Evolutionary conservation across 1,140 invertebrate species (phyloP).

Genomic region (Macrobrachium rosenbergii): DNA sequence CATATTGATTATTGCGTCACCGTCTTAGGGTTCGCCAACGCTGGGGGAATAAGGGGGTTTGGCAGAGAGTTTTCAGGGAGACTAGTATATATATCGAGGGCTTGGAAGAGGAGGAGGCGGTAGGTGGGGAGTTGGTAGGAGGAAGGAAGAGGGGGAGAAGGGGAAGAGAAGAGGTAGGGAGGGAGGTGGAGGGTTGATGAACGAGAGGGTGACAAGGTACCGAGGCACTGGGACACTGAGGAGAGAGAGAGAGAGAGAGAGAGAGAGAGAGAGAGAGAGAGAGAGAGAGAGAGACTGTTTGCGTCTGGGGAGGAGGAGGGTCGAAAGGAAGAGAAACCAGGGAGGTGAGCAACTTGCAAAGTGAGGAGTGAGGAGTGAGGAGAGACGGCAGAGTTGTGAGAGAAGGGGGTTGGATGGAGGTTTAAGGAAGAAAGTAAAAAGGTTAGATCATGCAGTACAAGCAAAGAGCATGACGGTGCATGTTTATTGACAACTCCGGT

Average conservation of each 20-base stretch:
- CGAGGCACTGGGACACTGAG: background rate
- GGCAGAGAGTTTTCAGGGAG: background rate
- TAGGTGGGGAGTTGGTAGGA: background rate
- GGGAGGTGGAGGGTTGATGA: too few species aligned
- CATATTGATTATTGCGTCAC: too few species aligned
- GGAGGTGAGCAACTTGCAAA: background rate
- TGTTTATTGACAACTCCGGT: too few species aligned
- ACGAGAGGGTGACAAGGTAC: background rate
- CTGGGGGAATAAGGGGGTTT: background rate
- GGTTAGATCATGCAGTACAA: too few species aligned
- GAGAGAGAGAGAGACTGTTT: too few species aligned
- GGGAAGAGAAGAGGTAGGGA: background rate
- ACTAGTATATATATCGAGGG: background rate
- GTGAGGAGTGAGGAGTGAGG: background rate
- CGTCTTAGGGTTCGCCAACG: too few species aligned
- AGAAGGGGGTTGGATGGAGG: background rate
- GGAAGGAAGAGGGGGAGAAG: background rate
- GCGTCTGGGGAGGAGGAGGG: background rate
- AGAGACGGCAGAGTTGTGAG: background rate
- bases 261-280: slow-evolving; percentile 42
- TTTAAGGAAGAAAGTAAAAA: background rate
- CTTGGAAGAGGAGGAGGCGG: background rate
- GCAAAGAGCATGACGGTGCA: too few species aligned
- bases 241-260: background rate
- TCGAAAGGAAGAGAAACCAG: background rate